Evolutionary conservation across 2,113 vertebrate genomes (phyloP), one percentile per base, ranked within the genome.

Genomic region (Chionomys nivalis): DNA sequence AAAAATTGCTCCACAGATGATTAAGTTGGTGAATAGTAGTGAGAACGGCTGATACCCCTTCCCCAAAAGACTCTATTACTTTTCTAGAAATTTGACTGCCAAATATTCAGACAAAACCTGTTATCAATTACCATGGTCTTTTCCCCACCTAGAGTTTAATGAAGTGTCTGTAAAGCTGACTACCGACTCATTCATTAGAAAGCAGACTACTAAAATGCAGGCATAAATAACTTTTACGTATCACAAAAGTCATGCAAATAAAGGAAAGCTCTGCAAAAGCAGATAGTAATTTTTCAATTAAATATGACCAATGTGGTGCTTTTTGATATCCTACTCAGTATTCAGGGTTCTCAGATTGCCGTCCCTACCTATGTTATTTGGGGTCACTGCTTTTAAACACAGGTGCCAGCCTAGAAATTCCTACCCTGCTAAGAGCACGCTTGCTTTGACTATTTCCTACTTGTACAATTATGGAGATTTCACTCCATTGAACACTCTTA

Each of bases 261-360:
- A 98, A 97, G 97, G 88, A 96, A 98, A 97, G 72, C 97, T 98
- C 96, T 97, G 96, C 97, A 97, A 96, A 88, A 96, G 76, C 44
- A 97, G 97, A 98, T 98, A 98, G 96, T 55, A 93, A 91, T 97
- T 98, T 98, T 98, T 98, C 97, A 98, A 98, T 98, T 98, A 96
- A 85, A 89, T 94, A 63, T 97, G 95, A 97, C 96, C 97, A 97
- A 95, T 94, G 93, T 97, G 98, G 82, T 91, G 85, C 97, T 98
- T 93, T 98, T 97, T 98, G 97, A 98, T 98, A 98, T 94, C 85
- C 96, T 97, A 96, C 95, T 94, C 87, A 89, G 85, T 90, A 97
- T 96, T 98, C 81, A 95, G 96, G 97, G 87, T 90, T 95, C 85
- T 98, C 90, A 77, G 98, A 98, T 97, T 98, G 92, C 78, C 90